phyloP scores from a whole-genome alignment of 64 coral and sea anemone genomes.

The Actinia equina region DNA sequence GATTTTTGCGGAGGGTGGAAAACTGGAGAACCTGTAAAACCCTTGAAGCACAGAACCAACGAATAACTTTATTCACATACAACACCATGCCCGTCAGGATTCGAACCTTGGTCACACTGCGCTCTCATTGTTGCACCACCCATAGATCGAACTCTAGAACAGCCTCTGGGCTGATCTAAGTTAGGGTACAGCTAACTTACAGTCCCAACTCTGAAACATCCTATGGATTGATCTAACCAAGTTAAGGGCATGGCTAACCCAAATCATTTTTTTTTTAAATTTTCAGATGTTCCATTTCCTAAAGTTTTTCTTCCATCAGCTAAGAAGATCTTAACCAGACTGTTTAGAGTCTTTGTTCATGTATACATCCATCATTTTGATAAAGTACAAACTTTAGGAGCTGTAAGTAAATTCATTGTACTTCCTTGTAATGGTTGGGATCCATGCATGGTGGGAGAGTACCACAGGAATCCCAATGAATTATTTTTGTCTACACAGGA shows the following conservation, averaged over 20 bases:
- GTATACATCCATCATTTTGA: conserved; percentile 99
- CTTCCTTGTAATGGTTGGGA: neutral
- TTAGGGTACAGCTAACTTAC: no score
- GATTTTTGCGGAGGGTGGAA: no score
- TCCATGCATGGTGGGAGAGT: neutral
- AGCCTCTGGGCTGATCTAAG: no score
- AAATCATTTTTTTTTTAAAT: neutral
- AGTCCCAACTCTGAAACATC: no score
- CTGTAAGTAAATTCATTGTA: conserved; percentile 58
- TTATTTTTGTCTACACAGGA: conserved; percentile 58
- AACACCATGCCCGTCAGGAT: no score
- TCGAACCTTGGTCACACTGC: no score
- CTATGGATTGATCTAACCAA: no score
- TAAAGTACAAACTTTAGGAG: conserved; percentile 68
- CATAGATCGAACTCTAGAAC: no score
- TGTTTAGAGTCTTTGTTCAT: conserved; percentile 99
- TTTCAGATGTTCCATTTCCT: conserved; percentile 94
- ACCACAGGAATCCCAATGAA: neutral
- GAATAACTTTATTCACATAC: no score
- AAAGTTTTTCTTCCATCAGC: conserved; percentile 84
- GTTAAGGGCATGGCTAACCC: neutral
- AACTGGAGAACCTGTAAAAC: no score
- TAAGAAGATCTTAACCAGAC: conserved; percentile 96
- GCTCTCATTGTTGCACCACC: no score
- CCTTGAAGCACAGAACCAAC: no score